Evolutionary conservation across 2,113 vertebrate genomes (phyloP).

Genomic region (Murina feae): DNA sequence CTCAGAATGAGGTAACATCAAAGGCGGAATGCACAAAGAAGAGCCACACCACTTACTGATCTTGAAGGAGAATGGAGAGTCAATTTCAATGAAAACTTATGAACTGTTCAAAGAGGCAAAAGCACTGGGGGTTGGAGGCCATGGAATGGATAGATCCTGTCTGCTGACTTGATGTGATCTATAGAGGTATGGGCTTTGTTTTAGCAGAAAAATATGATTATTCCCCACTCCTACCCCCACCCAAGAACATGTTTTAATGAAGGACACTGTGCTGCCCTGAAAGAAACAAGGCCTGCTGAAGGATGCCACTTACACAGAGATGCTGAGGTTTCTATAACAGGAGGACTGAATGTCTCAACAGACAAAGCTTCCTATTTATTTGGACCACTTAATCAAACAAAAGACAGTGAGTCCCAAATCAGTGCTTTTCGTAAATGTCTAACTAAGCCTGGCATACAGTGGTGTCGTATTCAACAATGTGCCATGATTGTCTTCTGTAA

Average conservation of each 20-base stretch:
- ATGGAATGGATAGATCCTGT: fast-evolving
- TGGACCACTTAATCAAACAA: not conserved
- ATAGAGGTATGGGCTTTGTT: not conserved
- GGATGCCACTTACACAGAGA: not conserved
- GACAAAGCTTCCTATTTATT: not conserved
- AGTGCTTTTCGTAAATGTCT: not conserved
- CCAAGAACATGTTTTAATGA: not conserved
- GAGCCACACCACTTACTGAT: not conserved
- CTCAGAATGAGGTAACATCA: not conserved
- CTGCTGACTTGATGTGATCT: not conserved
- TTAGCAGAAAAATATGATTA: not conserved
- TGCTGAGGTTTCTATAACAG: not conserved
- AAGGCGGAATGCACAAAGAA: not conserved
- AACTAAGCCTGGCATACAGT: not conserved
- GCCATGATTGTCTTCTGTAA: not conserved
- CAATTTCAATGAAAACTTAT: not conserved
- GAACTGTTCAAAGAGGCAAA: not conserved
- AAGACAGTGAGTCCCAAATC: not conserved
- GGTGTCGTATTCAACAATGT: not conserved
- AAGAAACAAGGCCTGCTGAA: not conserved
- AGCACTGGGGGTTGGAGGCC: not conserved
- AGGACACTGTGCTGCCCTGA: not conserved
- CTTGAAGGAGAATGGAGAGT: not conserved
- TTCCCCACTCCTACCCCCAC: too few species aligned
- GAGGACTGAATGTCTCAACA: not conserved